phyloP scores from a whole-genome alignment of 2,888 invertebrate genomes.

The Stenichneumon culpator region DNA sequence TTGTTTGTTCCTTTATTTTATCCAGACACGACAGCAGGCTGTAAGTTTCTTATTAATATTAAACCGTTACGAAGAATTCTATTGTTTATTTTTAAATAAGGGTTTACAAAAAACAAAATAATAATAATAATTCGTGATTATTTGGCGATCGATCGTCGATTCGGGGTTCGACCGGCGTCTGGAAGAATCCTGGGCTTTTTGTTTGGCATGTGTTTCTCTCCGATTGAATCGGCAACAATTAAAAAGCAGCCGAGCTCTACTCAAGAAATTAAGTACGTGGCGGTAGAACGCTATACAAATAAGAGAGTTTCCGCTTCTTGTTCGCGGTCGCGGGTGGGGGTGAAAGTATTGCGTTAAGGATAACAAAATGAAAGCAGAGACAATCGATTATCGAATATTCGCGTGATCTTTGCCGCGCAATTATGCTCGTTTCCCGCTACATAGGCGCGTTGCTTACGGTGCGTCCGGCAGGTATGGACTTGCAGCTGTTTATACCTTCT shows the following conservation, averaged over 20 bases:
- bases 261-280: background rate
- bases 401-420: too few relatives aligned
- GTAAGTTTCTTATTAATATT: background rate
- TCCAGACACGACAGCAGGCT: background rate
- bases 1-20: background rate
- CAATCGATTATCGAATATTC: conserved; percentile 14
- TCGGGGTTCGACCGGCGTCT: background rate
- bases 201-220: background rate
- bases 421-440: too few relatives aligned
- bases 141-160: background rate
- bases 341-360: background rate
- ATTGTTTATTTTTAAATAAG: background rate
- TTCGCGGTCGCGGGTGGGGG: background rate
- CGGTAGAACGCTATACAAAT: background rate
- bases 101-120: background rate
- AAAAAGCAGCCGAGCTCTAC: background rate
- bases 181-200: background rate
- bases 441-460: too few relatives aligned
- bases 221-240: background rate
- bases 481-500: too few relatives aligned
- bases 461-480: too few relatives aligned
- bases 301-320: background rate
- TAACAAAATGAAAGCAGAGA: background rate
- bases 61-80: background rate
- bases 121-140: background rate